Base-by-base conservation (phyloP, 1,140 invertebrate species). In the Drosophila repleta region DNA sequence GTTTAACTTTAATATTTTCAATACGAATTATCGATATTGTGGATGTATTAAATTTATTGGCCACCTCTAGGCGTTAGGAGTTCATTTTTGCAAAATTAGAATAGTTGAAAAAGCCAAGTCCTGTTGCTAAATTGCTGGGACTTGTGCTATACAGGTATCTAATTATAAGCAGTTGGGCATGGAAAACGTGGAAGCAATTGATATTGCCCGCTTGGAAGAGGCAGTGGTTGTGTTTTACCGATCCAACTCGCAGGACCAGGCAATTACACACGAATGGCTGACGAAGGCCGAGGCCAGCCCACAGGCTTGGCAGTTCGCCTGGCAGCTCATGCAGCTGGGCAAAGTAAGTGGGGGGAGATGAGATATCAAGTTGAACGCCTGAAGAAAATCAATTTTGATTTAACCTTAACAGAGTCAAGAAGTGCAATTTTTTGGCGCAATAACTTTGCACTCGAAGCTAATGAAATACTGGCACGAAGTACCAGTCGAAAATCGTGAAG, bases 341-440 rank as follows among this genome's bases (percentile, higher is more conserved):
- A 97, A 97, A 93, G 97, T 95, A 92, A 90, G 26, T 32, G 49
- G 15, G 7, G 4, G 29, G 24, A 3, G 29, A 2, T 10, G 7
- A 5, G n/a, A 15, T 3, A 18, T 11, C 29, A 11, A 15, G 10
- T 5, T 35, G 7, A 20, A 37, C 24, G 17, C 69, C 63, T 57
- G 26, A 11, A 13, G 26, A n/a, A 13, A 11, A 62, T 43, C 15
- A 43, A 20, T 41, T 32, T 55, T 21, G 18, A 41, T 46, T 21
- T 37, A 46, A 37, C 32, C 17, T n/a, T 37, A 15, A 21, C 64
- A 98, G 97, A 93, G 94, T 45, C 94, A 95, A 57, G 97, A 98
- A 93, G 95, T 97, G 4, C 97, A 98, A 92, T 98, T 97, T 93
- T 99, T 97, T 94, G 97, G 96, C 61, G 97, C 97, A 6, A 97